These are phyloP conservation scores for Philhelius pedissequus DNA, from an alignment of 2,888 invertebrate genomes.

Conservation along the genomic window DNA sequence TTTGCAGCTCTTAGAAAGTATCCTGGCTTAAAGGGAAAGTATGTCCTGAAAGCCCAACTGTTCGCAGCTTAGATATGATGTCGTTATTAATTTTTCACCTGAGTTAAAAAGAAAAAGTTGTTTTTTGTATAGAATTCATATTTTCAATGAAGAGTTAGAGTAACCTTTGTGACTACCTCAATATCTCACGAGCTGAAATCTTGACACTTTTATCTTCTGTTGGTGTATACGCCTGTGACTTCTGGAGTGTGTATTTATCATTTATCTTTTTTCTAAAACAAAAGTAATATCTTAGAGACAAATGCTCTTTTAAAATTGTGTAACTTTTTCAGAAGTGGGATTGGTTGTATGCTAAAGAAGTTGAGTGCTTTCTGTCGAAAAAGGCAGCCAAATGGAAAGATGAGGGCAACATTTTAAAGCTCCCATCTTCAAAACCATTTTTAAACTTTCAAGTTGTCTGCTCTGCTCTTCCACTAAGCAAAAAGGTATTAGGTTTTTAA, in stretches of 20 bases:
- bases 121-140: background rate
- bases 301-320: background rate
- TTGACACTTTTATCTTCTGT: slow-evolving; percentile 22
- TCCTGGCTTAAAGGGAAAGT: background rate
- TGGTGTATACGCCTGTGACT: background rate
- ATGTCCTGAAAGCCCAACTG: background rate
- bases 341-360: background rate
- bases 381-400: background rate
- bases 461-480: background rate
- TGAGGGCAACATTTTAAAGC: background rate
- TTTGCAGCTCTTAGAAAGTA: background rate
- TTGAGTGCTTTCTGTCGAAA: background rate
- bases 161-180: background rate
- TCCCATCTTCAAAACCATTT: background rate
- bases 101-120: background rate
- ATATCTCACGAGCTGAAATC: slow-evolving; percentile 14
- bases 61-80: slow-evolving; percentile 24
- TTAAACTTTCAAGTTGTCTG: background rate
- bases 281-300: background rate
- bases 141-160: background rate
- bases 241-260: background rate
- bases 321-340: background rate
- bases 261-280: background rate
- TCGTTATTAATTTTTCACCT: slow-evolving; percentile 29
- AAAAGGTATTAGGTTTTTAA: background rate